Base-by-base conservation (phyloP, 2,888 invertebrate genomes). In the Eulithis testata region DNA sequence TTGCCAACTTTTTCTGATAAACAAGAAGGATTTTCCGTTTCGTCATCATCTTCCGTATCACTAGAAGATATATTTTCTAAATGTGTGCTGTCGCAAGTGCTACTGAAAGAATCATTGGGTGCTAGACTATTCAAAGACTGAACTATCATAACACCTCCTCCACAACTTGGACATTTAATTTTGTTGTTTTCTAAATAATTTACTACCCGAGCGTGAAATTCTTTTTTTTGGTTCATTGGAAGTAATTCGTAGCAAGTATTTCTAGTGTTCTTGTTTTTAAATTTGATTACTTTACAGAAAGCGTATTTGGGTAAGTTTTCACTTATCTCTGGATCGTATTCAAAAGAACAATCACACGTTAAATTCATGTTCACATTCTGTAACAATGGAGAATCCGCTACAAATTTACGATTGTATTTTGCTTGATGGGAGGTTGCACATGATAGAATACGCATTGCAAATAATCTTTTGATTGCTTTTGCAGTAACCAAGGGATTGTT, bases 201-300 rank as follows among this genome's bases (percentile, higher is more conserved):
- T 0, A 94, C 91, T 40, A 93, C 90, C 61, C 93, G 88, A 0
- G 90, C 79, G 72, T 95, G 95, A 73, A 94, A 92, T 74, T 94
- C 93, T 70, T 91, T 94, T 72, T 92, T 94, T 71, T 95, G 94
- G 71, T 93, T 93, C 8, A 90, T 80, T 0, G 94, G 90, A 27
- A 95, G 79, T 40, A 94, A 76, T 70, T 94, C 93, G 72, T 95
- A 94, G 63, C 94, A 93, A 0, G 94, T 88, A 66, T 88, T 86
- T 70, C 93, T 88, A 49, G 94, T 91, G 60, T 84, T 89, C 68
- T 85, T 89, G 69, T 89, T 93, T 78, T 89, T 92, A 74, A 95
- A 95, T 76, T 91, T 93, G 77, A 95, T 85, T 9, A 94, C 80
- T 78, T 93, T 94, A 76, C 95, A 95, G 79, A 92, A 93, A 7